These are phyloP conservation scores for Orchesella cincta DNA, from an alignment of 1,140 invertebrate species.

Conservation along the genomic window DNA sequence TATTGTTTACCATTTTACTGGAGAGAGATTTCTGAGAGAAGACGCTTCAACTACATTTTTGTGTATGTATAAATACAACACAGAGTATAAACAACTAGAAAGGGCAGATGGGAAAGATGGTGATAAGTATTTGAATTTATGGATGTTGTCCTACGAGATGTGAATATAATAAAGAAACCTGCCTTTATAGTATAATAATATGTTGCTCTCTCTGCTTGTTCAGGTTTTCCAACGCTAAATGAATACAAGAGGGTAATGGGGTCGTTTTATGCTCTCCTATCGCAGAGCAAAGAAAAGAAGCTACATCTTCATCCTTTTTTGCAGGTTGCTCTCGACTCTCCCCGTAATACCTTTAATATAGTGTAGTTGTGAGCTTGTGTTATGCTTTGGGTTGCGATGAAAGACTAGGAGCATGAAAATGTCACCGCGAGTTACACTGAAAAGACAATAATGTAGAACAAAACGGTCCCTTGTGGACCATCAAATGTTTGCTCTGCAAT, in stretches of 20 bases:
- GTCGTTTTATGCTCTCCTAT: neutral
- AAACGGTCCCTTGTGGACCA: conserved; percentile 50
- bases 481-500: conserved; percentile 41
- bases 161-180: conserved; percentile 17
- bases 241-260: neutral
- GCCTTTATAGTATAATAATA: neutral
- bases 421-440: conserved; percentile 50
- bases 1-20: conserved; percentile 16
- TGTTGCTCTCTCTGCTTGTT: neutral
- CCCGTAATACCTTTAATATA: too few species aligned
- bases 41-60: too few species aligned
- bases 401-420: conserved; percentile 50
- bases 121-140: conserved; percentile 25
- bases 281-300: too few species aligned
- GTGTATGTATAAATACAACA: too few species aligned
- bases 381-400: conserved; percentile 49
- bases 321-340: too few species aligned
- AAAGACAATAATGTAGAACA: conserved; percentile 52
- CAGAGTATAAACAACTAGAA: too few species aligned
- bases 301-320: too few species aligned
- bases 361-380: too few species aligned
- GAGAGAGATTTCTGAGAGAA: neutral
- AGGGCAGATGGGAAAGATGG: neutral
- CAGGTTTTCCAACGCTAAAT: neutral
- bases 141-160: conserved; percentile 18